These are phyloP conservation scores for Misgurnus anguillicaudatus DNA, from an alignment of 2,113 vertebrate species.

Conservation along the genomic window DNA sequence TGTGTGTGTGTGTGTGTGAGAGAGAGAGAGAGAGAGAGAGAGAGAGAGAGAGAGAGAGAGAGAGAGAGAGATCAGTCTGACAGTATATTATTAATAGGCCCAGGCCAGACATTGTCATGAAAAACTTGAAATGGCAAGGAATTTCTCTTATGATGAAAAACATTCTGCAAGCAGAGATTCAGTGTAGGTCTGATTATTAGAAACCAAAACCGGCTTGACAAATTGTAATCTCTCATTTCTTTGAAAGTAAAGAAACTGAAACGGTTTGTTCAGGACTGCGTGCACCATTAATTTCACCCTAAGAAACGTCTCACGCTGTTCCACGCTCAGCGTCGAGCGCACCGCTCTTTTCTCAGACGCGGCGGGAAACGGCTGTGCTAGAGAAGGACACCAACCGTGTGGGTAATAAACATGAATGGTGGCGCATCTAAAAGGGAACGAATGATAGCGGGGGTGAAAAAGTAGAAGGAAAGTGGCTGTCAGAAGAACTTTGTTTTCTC, in stretches of 20 bases:
- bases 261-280: background rate
- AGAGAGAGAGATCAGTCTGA: constrained; percentile 25
- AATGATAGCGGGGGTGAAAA: constrained; percentile 8
- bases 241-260: background rate
- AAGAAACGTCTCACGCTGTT: constrained; percentile 15
- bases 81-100: too few relatives aligned
- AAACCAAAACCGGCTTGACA: background rate
- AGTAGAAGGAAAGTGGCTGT: constrained; percentile 44
- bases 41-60: background rate
- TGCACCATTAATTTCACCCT: constrained; percentile 11
- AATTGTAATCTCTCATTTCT: background rate
- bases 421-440: constrained; percentile 8
- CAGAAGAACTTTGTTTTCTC: constrained; percentile 39
- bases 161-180: background rate
- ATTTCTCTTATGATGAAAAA: too few relatives aligned
- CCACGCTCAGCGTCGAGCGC: background rate
- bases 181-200: background rate
- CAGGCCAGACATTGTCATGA: too few relatives aligned
- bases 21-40: constrained; percentile 8
- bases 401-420: constrained; percentile 30
- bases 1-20: constrained; percentile 22
- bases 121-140: too few relatives aligned
- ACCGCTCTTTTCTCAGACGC: background rate
- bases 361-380: background rate
- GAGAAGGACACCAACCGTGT: constrained; percentile 21